Evolutionary conservation across 2,888 invertebrate species (phyloP).

Genomic region (Bhutanitis thaidina): DNA sequence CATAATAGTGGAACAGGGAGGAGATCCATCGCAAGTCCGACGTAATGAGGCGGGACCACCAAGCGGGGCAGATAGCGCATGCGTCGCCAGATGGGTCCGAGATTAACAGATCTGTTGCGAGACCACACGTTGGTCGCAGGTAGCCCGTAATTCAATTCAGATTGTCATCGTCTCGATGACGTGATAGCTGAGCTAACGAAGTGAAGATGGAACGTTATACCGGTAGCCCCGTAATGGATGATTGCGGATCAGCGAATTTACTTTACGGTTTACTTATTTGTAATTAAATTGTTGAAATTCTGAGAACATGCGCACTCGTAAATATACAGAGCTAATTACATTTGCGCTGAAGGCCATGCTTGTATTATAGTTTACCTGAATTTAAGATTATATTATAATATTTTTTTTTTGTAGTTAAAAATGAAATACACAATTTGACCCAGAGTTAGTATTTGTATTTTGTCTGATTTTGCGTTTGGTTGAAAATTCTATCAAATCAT

Average conservation of each 20-base stretch:
- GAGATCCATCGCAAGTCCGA: conserved; percentile 52
- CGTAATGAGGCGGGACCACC: conserved; percentile 77
- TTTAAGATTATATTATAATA: too few relatives aligned
- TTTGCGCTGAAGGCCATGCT: too few relatives aligned
- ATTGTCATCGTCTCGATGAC: conserved; percentile 77
- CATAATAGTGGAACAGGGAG: conserved; percentile 59
- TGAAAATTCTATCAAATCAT: too few relatives aligned
- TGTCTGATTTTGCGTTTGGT: too few relatives aligned
- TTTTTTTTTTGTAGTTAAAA: too few relatives aligned
- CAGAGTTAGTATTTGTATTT: too few relatives aligned
- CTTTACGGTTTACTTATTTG: too few relatives aligned
- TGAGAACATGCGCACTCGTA: too few relatives aligned
- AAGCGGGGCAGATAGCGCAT: conserved; percentile 60
- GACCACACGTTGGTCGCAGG: conserved; percentile 76
- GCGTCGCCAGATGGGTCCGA: conserved; percentile 67
- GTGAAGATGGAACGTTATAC: conserved; percentile 56
- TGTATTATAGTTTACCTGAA: too few relatives aligned
- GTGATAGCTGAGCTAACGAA: conserved; percentile 72
- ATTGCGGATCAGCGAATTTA: conserved; percentile 31
- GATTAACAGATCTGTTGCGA: conserved; percentile 67
- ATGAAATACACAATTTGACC: too few relatives aligned
- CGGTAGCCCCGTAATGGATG: conserved; percentile 63
- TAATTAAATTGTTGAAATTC: too few relatives aligned
- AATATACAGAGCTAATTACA: too few relatives aligned
- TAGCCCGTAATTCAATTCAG: conserved; percentile 77